phyloP scores from a whole-genome alignment of 2,888 invertebrate genomes.

The Pristionchus arcanus region DNA sequence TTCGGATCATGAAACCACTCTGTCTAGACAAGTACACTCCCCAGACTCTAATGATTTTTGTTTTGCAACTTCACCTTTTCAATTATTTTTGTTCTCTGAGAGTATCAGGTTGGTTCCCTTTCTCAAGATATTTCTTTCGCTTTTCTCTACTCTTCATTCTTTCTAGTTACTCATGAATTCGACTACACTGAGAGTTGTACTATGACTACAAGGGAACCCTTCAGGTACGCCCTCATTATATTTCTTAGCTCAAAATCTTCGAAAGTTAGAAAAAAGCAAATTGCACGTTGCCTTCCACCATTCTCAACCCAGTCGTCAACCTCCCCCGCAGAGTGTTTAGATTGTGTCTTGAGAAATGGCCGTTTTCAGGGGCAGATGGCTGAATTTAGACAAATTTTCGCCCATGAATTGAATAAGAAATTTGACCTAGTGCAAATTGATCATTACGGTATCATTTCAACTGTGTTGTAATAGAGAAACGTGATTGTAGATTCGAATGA shows the following conservation, averaged over 20 bases:
- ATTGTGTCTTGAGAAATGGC: not conserved
- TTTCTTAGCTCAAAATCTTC: not conserved
- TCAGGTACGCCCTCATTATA: not conserved
- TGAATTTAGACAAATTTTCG: not conserved
- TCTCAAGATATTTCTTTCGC: not conserved
- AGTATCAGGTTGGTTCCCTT: not conserved
- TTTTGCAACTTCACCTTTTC: no score
- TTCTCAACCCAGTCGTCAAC: not conserved
- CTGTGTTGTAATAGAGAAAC: not conserved
- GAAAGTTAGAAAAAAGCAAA: not conserved
- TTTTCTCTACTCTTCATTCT: not conserved
- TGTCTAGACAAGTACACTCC: no score
- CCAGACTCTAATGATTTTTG: no score
- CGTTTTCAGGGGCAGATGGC: slow-evolving; percentile 16
- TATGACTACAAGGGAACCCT: slow-evolving; percentile 8
- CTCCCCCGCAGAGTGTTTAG: not conserved
- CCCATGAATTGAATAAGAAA: not conserved
- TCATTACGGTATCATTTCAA: not conserved
- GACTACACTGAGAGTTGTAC: slow-evolving; percentile 20
- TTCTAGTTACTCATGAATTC: not conserved
- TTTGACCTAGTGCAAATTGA: not conserved
- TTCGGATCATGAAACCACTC: no score
- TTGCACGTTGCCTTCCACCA: not conserved
- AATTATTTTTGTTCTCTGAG: no score
- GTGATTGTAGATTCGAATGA: slow-evolving; percentile 18